Base-by-base conservation (phyloP, 2,797 vertebrate genomes). In the Sebastes goodei region DNA sequence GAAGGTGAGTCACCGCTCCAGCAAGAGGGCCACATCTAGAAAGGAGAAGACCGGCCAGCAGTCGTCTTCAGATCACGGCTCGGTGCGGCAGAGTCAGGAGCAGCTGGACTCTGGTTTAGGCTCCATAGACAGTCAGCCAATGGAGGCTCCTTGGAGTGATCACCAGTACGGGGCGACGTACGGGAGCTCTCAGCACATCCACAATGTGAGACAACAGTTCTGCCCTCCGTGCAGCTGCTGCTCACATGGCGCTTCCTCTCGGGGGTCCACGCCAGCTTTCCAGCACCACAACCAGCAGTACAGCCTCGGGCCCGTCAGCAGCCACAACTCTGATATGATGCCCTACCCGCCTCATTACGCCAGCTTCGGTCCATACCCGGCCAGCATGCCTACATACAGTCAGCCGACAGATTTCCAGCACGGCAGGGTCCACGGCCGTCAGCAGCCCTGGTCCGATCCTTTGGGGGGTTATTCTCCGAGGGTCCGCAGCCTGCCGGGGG, bases 91-190 rank as follows among this genome's bases (percentile, higher is more conserved):
- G 0, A 33, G 75, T 59, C 91, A 92, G 32, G 93, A 95, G 71
- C 85, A 82, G 70, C 87, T 95, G 74, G 96, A 96, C 88, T 96
- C 96, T 3, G 95, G 96, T 35, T 77, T 96, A 32, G 95, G 96
- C 63, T 96, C 96, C 21, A 93, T 95, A 6, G 95, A 96, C 46
- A 88, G 83, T 64, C 92, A 89, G 77, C 74, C 63, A 0, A 1
- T 52, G 10, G 93, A 94, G n/a, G 23, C 73, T 10, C 56, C 52
- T 0, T 12, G 77, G 78, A 83, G 80, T 35, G 91, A 94, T 14
- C 84, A 57, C 52, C 63, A 71, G 61, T 86, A 84, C 14, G 78
- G 68, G 20, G 10, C 10, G 10, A 14, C 71, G 0, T 79, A 86
- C 25, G 61, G 75, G 30, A 82, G 83, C 59, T 30, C 49, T 29